Conservation (phyloP, 2,888 invertebrate species). For the Pimpla rufipes region DNA sequence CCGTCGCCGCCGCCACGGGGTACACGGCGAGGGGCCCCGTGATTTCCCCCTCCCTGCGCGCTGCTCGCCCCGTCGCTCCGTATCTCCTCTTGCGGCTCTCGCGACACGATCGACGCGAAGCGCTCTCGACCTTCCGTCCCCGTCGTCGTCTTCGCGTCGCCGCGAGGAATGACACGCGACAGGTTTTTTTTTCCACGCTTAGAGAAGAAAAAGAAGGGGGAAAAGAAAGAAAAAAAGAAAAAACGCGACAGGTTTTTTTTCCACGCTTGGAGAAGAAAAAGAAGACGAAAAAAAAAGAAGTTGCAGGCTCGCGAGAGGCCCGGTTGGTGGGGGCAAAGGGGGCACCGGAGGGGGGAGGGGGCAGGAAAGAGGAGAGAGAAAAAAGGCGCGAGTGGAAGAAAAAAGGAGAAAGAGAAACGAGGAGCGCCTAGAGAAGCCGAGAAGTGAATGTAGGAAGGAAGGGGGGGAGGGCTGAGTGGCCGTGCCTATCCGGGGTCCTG, state of each 20-base stretch:
- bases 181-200: conserved; percentile 67
- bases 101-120: too few species aligned
- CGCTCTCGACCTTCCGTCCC: too few species aligned
- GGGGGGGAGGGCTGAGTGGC: conserved; percentile 23
- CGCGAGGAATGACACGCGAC: conserved; percentile 80
- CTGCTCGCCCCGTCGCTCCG: conserved; percentile 36
- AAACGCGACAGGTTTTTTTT: conserved; percentile 72
- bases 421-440: conserved; percentile 12
- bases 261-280: conserved; percentile 64
- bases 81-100: too few species aligned
- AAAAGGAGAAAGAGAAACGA: conserved; percentile 10
- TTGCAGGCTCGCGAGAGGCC: too few species aligned
- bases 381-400: conserved; percentile 26
- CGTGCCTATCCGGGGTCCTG: conserved; percentile 34
- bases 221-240: too few species aligned
- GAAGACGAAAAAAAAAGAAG: conserved; percentile 19
- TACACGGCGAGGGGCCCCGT: conserved; percentile 75
- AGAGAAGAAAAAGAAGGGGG: conserved; percentile 72
- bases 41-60: conserved; percentile 76
- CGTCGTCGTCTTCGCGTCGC: conserved; percentile 61
- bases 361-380: conserved; percentile 19
- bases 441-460: conserved; percentile 9
- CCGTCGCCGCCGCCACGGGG: conserved; percentile 66
- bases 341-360: conserved; percentile 4
- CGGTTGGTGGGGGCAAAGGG: too few species aligned